Evolutionary conservation across 2,888 invertebrate genomes (phyloP).

Genomic region (Halictus ligatus): DNA sequence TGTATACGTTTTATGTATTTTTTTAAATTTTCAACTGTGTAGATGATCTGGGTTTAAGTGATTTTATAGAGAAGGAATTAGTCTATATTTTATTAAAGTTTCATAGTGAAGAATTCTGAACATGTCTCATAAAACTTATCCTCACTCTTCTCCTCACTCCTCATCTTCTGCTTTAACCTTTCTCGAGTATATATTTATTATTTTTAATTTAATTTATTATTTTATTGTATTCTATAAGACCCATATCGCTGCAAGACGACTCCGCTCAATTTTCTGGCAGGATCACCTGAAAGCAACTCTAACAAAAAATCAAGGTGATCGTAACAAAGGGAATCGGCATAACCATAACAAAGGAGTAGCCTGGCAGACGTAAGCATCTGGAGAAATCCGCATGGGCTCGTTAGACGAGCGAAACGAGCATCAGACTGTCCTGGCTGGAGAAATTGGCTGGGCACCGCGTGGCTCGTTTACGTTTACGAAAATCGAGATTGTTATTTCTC

Average conservation of each 20-base stretch:
- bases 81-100: no score
- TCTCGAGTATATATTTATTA: no score
- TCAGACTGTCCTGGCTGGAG: background rate
- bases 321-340: background rate
- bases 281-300: background rate
- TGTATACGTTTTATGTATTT: no score
- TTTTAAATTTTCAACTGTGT: no score
- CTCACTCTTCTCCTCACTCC: no score
- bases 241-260: background rate
- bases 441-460: background rate
- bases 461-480: conserved; percentile 32
- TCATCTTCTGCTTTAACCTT: no score
- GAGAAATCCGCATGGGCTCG: background rate
- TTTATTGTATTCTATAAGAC: no score
- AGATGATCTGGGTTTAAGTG: no score
- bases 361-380: background rate
- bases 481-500: conserved; percentile 42
- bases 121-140: no score
- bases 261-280: background rate
- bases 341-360: background rate
- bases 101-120: no score
- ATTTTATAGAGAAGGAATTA: no score
- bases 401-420: background rate
- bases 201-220: no score
- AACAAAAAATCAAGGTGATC: background rate